A percentile compares a stretch with the other conserved stretches of the same genome.
These are phyloP conservation scores for Zosterops japonicus DNA, from an alignment of 2,113 vertebrate species.

Conservation along the genomic window DNA sequence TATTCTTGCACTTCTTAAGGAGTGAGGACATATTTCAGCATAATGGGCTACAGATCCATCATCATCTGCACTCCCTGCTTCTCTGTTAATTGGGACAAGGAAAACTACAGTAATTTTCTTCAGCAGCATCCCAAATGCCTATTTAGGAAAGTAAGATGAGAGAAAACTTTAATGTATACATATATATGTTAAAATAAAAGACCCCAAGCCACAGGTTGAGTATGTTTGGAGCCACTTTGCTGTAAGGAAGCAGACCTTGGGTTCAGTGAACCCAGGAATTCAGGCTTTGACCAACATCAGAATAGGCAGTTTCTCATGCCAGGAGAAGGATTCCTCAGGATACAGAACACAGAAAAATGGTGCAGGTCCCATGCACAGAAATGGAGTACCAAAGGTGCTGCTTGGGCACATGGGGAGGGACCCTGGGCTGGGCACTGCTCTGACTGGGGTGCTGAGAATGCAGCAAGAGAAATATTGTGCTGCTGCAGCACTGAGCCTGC, in stretches of 20 bases:
- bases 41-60: neutral
- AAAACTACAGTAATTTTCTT: neutral
- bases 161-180: neutral
- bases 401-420: accelerated
- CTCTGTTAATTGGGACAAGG: neutral
- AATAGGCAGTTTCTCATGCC: neutral
- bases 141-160: neutral
- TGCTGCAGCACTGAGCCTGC: neutral
- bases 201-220: neutral
- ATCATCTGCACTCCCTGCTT: neutral
- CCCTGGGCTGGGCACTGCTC: neutral
- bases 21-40: neutral
- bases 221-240: neutral
- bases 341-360: neutral
- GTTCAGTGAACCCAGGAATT: neutral
- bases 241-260: neutral
- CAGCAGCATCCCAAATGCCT: neutral
- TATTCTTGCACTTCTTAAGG: neutral
- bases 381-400: neutral
- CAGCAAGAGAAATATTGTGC: neutral
- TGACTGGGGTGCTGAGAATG: neutral
- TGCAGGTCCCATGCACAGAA: neutral
- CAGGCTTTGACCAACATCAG: neutral
- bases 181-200: neutral
- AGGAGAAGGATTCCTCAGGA: neutral